These are phyloP conservation scores for Engystomops pustulosus DNA, from an alignment of 2,113 vertebrate species.

Conservation along the genomic window DNA sequence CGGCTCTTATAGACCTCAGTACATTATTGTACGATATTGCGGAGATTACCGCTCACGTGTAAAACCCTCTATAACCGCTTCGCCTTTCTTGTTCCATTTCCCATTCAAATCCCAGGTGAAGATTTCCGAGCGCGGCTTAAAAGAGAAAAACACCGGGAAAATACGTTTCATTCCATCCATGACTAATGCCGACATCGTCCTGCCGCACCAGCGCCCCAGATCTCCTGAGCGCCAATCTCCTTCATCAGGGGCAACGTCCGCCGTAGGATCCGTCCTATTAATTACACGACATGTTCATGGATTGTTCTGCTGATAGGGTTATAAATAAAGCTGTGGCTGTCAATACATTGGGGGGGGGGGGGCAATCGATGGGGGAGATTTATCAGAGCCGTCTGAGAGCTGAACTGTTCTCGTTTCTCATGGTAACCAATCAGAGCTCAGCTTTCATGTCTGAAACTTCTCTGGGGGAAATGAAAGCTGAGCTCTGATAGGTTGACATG, in stretches of 20 bases:
- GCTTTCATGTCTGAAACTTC: no score
- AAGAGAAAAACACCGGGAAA: conserved; percentile 17
- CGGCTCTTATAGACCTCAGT: background rate
- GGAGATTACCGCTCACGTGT: conserved; percentile 28
- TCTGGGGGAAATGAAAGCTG: no score
- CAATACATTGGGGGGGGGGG: no score
- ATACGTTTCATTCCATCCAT: conserved; percentile 35
- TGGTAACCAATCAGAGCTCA: no score
- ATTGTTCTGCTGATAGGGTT: background rate
- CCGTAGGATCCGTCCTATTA: background rate
- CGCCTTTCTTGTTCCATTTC: conserved; percentile 33
- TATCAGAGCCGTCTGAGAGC: no score
- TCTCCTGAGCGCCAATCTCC: background rate
- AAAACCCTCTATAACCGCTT: conserved; percentile 37
- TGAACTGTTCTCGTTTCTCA: no score
- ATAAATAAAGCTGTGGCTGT: no score
- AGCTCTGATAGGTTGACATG: no score
- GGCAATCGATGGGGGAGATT: no score
- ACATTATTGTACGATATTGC: conserved; percentile 15
- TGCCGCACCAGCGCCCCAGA: no score
- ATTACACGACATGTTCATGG: background rate
- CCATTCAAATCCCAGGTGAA: conserved; percentile 39
- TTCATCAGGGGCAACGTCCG: background rate
- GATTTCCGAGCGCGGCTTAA: background rate
- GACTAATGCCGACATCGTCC: conserved; percentile 1